A percentile compares a stretch with the other conserved stretches of the same genome.
Conservation (phyloP, 1,140 invertebrate genomes). For the Palaemon carinicauda region DNA sequence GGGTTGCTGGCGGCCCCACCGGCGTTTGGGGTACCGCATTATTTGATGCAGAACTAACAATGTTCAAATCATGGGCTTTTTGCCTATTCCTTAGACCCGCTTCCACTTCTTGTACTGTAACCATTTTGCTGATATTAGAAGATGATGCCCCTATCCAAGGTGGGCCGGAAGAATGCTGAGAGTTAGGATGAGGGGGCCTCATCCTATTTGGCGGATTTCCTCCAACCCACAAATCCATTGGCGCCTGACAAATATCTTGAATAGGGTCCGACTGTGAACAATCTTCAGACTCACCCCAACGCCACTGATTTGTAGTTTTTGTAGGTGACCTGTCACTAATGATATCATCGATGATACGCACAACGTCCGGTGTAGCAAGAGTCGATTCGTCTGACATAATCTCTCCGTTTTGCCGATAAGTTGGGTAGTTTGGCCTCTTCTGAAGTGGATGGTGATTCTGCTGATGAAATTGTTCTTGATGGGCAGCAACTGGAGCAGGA, state of each 20-base stretch:
- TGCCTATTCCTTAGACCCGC: slow-evolving; percentile 24
- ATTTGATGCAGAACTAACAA: background rate
- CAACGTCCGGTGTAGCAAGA: slow-evolving; percentile 26
- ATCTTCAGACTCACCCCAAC: background rate
- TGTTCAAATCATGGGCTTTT: background rate
- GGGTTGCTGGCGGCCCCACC: background rate
- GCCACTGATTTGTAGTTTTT: slow-evolving; percentile 18
- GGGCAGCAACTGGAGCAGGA: background rate
- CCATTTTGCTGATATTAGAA: slow-evolving; percentile 25
- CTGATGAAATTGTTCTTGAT: background rate
- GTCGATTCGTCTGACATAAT: background rate
- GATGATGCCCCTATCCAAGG: slow-evolving; percentile 29
- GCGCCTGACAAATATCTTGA: slow-evolving; percentile 26
- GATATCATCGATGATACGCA: slow-evolving; percentile 37
- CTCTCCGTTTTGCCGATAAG: slow-evolving; percentile 14
- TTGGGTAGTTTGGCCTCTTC: background rate
- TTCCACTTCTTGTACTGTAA: slow-evolving; percentile 45
- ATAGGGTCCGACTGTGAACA: background rate
- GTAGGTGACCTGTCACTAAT: slow-evolving; percentile 34
- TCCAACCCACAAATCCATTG: slow-evolving; percentile 18
- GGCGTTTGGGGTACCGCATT: too few relatives aligned
- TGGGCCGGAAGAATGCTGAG: background rate
- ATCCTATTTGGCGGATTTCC: background rate
- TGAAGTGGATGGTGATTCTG: background rate
- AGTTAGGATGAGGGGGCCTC: background rate